Conservation (phyloP, 2,888 invertebrate genomes). For the Patella ulyssiponensis region DNA sequence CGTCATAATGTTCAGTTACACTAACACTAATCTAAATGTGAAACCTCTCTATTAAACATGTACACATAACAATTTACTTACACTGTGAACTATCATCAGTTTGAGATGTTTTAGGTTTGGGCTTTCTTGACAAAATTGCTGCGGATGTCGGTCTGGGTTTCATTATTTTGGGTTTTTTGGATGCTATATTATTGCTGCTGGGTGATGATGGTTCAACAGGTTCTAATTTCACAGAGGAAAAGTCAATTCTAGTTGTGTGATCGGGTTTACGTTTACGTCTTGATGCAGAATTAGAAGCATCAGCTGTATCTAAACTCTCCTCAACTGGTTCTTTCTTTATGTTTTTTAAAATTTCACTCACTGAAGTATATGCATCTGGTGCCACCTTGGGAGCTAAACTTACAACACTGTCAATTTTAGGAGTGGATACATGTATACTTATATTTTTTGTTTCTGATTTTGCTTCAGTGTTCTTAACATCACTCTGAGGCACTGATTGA, state of each 20-base stretch:
- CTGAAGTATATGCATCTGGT: not conserved
- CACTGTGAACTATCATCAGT: not conserved
- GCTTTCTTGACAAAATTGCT: not conserved
- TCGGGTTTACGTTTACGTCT: no score
- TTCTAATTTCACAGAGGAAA: no score
- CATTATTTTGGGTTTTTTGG: not conserved
- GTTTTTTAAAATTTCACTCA: constrained; percentile 1
- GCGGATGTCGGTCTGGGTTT: not conserved
- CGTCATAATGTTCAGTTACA: no score
- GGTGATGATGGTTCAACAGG: no score
- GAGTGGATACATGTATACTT: not conserved
- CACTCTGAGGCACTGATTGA: not conserved
- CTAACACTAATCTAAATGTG: no score
- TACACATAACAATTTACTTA: not conserved
- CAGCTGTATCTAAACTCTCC: no score
- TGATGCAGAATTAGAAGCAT: no score
- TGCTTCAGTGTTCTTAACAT: not conserved
- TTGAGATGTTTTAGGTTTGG: not conserved
- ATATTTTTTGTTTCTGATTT: not conserved
- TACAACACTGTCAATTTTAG: no score
- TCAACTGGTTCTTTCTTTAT: not conserved
- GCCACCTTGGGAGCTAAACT: no score
- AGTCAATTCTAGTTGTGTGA: no score
- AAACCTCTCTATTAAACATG: no score
- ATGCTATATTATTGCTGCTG: no score